These are phyloP conservation scores for Xenopus petersii DNA, from an alignment of 2,797 vertebrate species.

Conservation along the genomic window DNA sequence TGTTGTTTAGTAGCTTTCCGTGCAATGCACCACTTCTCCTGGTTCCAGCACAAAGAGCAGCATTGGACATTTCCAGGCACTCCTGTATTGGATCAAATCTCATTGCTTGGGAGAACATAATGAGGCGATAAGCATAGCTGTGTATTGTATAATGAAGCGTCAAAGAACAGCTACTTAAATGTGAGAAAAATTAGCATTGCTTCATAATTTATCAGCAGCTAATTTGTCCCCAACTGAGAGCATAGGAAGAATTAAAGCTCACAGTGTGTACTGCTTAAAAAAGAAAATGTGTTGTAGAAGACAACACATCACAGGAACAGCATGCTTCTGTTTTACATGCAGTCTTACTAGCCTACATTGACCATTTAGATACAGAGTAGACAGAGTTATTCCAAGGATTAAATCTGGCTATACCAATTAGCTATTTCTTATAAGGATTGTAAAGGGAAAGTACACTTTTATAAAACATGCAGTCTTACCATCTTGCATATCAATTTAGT, in stretches of 20 bases:
- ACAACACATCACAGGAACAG: no score
- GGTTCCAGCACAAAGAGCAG: neutral
- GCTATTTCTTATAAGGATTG: no score
- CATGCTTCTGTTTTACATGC: no score
- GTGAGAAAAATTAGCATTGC: slow-evolving; percentile 24
- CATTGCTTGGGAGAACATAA: slow-evolving; percentile 14
- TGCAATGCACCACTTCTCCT: neutral
- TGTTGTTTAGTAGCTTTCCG: neutral
- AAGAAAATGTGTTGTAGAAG: no score
- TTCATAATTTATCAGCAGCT: slow-evolving; percentile 41
- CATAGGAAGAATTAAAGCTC: slow-evolving; percentile 24
- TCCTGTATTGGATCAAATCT: neutral
- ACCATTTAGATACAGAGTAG: no score
- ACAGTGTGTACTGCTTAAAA: neutral
- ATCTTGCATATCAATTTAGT: no score
- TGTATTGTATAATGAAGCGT: slow-evolving; percentile 39
- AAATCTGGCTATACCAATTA: no score
- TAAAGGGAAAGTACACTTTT: no score
- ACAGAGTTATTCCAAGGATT: no score
- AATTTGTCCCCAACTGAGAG: slow-evolving; percentile 39
- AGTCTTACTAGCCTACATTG: no score
- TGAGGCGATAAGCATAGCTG: slow-evolving; percentile 18
- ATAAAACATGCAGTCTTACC: no score
- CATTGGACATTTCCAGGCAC: neutral
- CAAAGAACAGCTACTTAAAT: slow-evolving; percentile 28